These are phyloP conservation scores for Lasioglossum pauxillum DNA, from an alignment of 2,888 invertebrate genomes.

Conservation along the genomic window DNA sequence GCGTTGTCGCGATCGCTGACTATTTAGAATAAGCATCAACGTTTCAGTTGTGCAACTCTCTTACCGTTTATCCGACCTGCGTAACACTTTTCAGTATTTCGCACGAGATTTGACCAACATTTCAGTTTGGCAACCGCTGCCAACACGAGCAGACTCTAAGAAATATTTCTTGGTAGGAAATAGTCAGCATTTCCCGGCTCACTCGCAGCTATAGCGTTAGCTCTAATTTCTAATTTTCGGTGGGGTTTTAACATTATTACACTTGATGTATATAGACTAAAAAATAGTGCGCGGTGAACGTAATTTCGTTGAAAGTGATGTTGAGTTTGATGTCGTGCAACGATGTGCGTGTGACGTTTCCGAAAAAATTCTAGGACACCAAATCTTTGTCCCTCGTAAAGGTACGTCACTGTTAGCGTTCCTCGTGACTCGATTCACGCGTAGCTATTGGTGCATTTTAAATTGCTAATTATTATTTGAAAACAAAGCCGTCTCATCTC, in stretches of 20 bases:
- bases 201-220: neutral
- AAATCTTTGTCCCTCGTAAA: neutral
- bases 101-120: neutral
- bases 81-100: neutral
- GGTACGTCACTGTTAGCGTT: neutral
- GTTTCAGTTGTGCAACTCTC: neutral
- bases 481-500: neutral
- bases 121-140: neutral
- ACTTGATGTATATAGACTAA: neutral
- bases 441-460: neutral
- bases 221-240: neutral
- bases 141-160: neutral
- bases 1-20: neutral
- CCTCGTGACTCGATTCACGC: neutral
- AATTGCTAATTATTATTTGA: neutral
- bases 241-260: neutral
- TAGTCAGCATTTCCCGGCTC: neutral
- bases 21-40: neutral
- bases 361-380: neutral
- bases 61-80: neutral
- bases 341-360: neutral
- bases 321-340: no score
- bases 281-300: neutral
- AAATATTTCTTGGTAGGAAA: neutral
- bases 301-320: neutral